These are phyloP conservation scores for Ifrita kowaldi DNA, from an alignment of 2,113 vertebrate genomes.

Conservation along the genomic window DNA sequence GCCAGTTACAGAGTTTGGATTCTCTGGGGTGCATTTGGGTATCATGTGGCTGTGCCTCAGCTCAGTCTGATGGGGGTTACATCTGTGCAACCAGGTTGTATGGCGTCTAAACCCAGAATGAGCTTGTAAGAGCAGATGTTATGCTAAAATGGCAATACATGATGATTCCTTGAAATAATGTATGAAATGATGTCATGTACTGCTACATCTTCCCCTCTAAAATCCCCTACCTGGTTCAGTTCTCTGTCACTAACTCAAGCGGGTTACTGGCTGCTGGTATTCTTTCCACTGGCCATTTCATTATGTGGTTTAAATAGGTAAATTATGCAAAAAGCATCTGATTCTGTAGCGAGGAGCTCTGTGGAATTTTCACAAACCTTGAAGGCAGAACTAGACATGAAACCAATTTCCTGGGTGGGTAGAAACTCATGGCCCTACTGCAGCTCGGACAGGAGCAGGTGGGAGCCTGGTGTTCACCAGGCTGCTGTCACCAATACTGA, in stretches of 20 bases:
- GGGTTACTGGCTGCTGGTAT: neutral
- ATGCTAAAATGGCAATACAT: neutral
- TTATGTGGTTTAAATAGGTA: neutral
- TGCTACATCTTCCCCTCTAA: neutral
- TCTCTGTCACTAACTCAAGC: neutral
- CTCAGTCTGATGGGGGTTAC: neutral
- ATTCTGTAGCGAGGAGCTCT: neutral
- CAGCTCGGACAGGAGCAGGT: neutral
- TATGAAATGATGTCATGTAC: accelerated
- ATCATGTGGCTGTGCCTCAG: neutral
- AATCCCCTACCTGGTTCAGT: neutral
- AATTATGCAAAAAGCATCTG: neutral
- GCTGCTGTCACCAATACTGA: accelerated
- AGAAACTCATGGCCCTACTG: neutral
- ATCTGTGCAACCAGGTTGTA: neutral
- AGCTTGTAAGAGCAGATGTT: neutral
- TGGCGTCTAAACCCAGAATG: neutral
- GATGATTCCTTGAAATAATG: neutral
- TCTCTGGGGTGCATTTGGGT: neutral
- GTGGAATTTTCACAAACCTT: neutral
- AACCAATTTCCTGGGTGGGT: neutral
- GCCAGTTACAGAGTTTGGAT: neutral
- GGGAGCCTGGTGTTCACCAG: neutral
- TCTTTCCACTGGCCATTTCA: neutral
- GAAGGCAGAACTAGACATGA: neutral